phyloP scores from a whole-genome alignment of 2,888 invertebrate species.

The Cephus nigrinus region DNA sequence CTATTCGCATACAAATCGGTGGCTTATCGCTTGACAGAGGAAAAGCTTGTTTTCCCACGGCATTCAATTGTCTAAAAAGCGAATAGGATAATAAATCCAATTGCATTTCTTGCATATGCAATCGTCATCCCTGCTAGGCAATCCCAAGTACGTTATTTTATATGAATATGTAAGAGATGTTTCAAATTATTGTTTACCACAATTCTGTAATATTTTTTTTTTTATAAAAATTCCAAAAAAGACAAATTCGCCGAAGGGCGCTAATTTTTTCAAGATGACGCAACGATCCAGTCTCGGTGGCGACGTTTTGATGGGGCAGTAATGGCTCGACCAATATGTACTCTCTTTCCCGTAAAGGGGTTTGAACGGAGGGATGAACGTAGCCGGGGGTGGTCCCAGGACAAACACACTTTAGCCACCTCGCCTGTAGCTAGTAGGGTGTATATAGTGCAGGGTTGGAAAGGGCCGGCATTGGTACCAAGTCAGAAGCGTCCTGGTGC shows the following conservation, averaged over 20 bases:
- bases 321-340: constrained; percentile 50
- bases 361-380: neutral
- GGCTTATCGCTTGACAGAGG: neutral
- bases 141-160: neutral
- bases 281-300: constrained; percentile 13
- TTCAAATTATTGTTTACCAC: neutral
- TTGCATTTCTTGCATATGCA: neutral
- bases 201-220: neutral
- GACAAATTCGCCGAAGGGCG: neutral
- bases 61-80: neutral
- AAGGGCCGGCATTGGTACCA: neutral
- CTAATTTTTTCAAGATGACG: neutral
- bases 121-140: neutral
- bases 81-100: neutral
- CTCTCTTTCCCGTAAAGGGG: constrained; percentile 20
- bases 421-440: constrained; percentile 5
- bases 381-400: constrained; percentile 7
- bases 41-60: neutral
- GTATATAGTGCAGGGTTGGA: neutral
- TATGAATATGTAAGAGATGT: neutral
- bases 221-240: neutral
- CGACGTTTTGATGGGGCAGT: constrained; percentile 45
- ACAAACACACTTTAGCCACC: constrained; percentile 21
- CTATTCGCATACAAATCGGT: neutral
- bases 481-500: neutral